These are phyloP conservation scores for Orgyia antiqua DNA, from an alignment of 2,888 invertebrate species.

Conservation along the genomic window DNA sequence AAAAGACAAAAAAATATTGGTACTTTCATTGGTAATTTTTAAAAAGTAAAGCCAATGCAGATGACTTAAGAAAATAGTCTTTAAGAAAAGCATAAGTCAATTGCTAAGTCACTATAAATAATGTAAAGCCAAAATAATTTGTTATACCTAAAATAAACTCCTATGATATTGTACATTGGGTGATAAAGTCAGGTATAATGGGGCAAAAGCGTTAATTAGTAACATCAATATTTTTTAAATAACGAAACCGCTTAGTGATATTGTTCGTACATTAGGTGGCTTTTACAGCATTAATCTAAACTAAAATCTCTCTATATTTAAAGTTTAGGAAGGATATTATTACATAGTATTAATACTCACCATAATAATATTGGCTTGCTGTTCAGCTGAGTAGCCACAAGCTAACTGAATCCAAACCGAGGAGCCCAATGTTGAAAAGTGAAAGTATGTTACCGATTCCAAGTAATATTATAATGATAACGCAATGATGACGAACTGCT, in stretches of 20 bases:
- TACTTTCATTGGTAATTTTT: no score
- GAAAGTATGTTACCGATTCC: slow-evolving; percentile 51
- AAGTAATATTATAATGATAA: slow-evolving; percentile 44
- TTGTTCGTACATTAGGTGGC: not conserved
- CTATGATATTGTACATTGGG: no score
- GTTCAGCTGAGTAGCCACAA: slow-evolving; percentile 19
- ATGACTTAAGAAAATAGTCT: no score
- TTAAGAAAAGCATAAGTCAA: no score
- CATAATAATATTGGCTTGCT: slow-evolving; percentile 10
- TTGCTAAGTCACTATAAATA: no score
- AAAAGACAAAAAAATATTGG: no score
- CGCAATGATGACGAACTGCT: slow-evolving; percentile 43
- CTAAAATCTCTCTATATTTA: not conserved
- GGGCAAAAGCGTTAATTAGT: not conserved
- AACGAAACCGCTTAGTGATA: not conserved
- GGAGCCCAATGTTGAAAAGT: slow-evolving; percentile 48
- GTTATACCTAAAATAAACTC: no score
- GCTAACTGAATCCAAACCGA: slow-evolving; percentile 33
- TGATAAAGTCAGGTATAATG: no score
- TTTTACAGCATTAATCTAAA: not conserved
- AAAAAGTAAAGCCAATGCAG: no score
- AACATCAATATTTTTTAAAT: not conserved
- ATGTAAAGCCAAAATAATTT: no score
- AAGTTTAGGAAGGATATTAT: not conserved
- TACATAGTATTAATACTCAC: slow-evolving; percentile 4